These are phyloP conservation scores for Anas acuta DNA, from an alignment of 2,797 vertebrate species.

Conservation along the genomic window DNA sequence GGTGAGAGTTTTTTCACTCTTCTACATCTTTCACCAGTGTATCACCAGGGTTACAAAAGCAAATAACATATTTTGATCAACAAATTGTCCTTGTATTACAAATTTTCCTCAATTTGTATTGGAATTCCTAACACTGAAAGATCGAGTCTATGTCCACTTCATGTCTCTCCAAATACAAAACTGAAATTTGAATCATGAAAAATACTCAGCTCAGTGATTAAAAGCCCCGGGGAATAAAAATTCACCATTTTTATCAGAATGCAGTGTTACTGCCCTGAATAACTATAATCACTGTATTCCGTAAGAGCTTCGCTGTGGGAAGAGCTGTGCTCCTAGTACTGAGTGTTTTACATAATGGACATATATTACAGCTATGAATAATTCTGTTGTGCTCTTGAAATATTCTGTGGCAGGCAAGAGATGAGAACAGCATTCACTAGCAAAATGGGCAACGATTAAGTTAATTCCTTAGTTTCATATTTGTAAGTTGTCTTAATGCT, in stretches of 20 bases:
- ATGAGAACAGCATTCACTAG: neutral
- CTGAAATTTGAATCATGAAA: neutral
- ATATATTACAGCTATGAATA: neutral
- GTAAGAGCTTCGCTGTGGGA: neutral
- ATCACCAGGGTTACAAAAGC: neutral
- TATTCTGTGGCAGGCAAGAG: neutral
- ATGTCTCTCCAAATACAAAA: neutral
- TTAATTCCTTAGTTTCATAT: neutral
- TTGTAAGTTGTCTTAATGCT: neutral
- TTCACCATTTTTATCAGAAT: neutral
- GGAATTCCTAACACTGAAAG: neutral
- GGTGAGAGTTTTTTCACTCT: constrained; percentile 75
- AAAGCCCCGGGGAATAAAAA: neutral
- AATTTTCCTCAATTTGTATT: neutral
- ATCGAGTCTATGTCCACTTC: neutral
- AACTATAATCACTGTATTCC: neutral
- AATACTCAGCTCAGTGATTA: neutral
- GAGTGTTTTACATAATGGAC: constrained; percentile 14
- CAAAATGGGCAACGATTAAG: neutral
- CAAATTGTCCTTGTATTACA: neutral
- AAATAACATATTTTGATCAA: neutral
- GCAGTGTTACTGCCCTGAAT: neutral
- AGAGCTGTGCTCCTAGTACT: neutral
- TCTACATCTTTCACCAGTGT: neutral
- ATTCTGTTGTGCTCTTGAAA: neutral